Conservation (phyloP, 2,888 invertebrate species). For the Cremastinae sp. region DNA sequence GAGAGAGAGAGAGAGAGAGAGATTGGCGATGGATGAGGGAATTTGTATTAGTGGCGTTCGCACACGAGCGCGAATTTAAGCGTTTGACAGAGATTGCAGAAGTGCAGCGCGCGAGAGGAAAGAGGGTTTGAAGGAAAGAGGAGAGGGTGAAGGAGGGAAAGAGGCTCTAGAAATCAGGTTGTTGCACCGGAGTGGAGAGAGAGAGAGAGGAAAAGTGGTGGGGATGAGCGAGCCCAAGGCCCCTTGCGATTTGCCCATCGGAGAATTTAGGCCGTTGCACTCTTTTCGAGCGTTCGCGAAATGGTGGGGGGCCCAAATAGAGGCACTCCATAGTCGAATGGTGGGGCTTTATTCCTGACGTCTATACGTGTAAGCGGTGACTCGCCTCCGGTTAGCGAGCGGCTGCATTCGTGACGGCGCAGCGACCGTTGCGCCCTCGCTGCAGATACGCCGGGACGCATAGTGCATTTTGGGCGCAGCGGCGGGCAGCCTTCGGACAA, state of each 20-base stretch:
- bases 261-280: conserved; percentile 80
- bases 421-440: conserved; percentile 65
- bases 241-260: conserved; percentile 77
- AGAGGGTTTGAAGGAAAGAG: conserved; percentile 64
- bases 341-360: conserved; percentile 47
- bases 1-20: too few relatives aligned
- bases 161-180: conserved; percentile 80
- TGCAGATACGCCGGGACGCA: conserved; percentile 67
- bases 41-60: conserved; percentile 34
- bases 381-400: conserved; percentile 55
- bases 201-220: conserved; percentile 54
- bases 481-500: conserved; percentile 61
- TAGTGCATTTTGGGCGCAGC: conserved; percentile 75
- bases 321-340: conserved; percentile 68
- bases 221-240: conserved; percentile 76
- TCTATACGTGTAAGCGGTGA: conserved; percentile 67
- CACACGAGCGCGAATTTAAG: conserved; percentile 32
- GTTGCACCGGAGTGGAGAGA: conserved; percentile 75
- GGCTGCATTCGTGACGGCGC: conserved; percentile 56
- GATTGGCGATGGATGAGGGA: conserved; percentile 36
- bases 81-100: conserved; percentile 36
- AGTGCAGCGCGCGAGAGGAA: conserved; percentile 45
- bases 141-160: conserved; percentile 68
- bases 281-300: conserved; percentile 74
- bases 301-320: conserved; percentile 79